phyloP scores from a whole-genome alignment of 2,113 vertebrate species.

The Sakesphorus luctuosus region DNA sequence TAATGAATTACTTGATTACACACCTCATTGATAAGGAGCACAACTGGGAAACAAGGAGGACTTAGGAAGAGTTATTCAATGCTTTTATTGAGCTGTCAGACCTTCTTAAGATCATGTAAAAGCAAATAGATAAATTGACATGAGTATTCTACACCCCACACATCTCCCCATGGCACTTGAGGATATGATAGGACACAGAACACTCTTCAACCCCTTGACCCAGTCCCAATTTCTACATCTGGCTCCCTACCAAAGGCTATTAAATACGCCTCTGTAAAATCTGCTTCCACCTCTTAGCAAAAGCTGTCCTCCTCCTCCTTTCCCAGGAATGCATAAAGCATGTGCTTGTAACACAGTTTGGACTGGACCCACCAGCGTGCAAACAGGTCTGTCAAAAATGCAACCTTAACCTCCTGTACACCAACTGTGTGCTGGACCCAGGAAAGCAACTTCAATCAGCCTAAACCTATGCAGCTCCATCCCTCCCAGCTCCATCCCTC shows the following conservation, averaged over 20 bases:
- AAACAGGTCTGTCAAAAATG: background rate
- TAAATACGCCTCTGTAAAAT: background rate
- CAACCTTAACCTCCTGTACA: background rate
- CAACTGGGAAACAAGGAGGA: background rate
- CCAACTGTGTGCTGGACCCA: background rate
- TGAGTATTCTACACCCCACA: background rate
- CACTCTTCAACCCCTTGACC: background rate
- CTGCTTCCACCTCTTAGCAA: background rate
- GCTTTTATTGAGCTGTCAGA: background rate
- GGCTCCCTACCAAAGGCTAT: background rate
- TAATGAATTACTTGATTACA: slow-evolving; percentile 5
- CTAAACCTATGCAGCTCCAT: background rate
- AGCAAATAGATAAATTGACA: background rate
- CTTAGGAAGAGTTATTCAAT: background rate
- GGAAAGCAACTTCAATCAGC: background rate
- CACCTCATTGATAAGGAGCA: slow-evolving; percentile 9
- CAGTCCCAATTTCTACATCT: background rate
- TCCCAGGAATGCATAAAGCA: background rate
- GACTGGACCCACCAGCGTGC: background rate
- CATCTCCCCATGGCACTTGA: background rate
- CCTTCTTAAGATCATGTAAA: background rate
- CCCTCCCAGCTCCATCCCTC: background rate
- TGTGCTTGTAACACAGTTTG: background rate
- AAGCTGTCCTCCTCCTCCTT: background rate
- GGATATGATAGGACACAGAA: background rate